Conservation (phyloP, 2,888 invertebrate genomes). For the Synanthedon vespiformis region DNA sequence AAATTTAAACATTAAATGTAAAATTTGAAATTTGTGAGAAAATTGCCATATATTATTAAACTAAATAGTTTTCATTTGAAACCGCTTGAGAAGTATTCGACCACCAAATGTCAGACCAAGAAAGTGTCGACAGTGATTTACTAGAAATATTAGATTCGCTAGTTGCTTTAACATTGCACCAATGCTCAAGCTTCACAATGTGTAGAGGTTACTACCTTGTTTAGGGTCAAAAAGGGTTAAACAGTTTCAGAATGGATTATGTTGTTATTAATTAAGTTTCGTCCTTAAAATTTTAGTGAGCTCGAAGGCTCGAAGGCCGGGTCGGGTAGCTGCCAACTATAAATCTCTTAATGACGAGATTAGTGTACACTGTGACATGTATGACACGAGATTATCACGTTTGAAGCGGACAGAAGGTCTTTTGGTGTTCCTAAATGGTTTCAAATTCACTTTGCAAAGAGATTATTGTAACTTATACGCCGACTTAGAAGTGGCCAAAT, state of each 20-base stretch:
- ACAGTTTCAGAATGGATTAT: conserved; percentile 21
- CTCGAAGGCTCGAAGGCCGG: neutral
- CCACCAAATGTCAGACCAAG: too few relatives aligned
- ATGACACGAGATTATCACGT: neutral
- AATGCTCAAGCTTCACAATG: neutral
- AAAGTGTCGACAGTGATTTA: too few relatives aligned
- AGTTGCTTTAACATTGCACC: neutral
- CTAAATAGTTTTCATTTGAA: too few relatives aligned
- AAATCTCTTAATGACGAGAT: neutral
- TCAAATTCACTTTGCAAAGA: too few relatives aligned
- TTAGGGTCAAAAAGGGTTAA: conserved; percentile 29
- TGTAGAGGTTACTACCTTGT: conserved; percentile 23
- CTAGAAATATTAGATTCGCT: too few relatives aligned
- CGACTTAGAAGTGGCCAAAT: too few relatives aligned
- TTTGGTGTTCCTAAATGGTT: too few relatives aligned
- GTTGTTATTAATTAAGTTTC: conserved; percentile 29
- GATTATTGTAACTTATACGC: conserved; percentile 16
- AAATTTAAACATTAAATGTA: too few relatives aligned
- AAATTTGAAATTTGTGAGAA: too few relatives aligned
- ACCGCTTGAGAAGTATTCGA: too few relatives aligned
- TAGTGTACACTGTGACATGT: neutral
- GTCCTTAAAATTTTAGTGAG: conserved; percentile 1
- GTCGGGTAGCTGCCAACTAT: neutral
- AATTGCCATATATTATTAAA: too few relatives aligned
- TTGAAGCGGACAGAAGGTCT: too few relatives aligned